Evolutionary conservation across 2,113 vertebrate species (phyloP).

Genomic region (Anolis carolinensis): DNA sequence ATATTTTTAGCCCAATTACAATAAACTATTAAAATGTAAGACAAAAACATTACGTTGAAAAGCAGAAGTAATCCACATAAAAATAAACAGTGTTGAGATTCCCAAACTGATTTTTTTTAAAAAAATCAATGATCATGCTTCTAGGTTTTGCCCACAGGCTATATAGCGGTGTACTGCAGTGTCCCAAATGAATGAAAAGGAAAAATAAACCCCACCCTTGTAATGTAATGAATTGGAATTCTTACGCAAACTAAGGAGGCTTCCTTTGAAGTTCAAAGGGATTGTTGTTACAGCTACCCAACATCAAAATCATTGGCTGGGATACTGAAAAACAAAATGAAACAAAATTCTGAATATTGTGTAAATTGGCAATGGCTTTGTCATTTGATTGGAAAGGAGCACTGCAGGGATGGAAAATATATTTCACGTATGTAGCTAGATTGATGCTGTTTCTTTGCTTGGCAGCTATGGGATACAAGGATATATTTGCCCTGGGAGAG

Average conservation of each 20-base stretch:
- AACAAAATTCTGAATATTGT: slow-evolving; percentile 31
- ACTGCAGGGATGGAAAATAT: slow-evolving; percentile 21
- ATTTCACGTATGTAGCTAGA: neutral
- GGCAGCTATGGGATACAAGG: neutral
- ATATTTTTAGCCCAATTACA: neutral
- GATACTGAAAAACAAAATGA: slow-evolving; percentile 13
- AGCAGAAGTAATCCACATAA: slow-evolving; percentile 47
- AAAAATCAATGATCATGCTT: slow-evolving; percentile 47
- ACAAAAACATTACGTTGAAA: slow-evolving; percentile 1
- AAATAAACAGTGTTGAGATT: slow-evolving; percentile 59
- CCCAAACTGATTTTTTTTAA: slow-evolving; percentile 58
- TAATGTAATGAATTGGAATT: slow-evolving; percentile 68
- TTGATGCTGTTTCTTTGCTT: slow-evolving; percentile 1
- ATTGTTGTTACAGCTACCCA: slow-evolving; percentile 55
- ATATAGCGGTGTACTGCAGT: slow-evolving; percentile 36
- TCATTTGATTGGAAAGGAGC: slow-evolving; percentile 33
- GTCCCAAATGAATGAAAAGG: slow-evolving; percentile 53
- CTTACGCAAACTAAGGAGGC: slow-evolving; percentile 59
- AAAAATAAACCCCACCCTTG: slow-evolving; percentile 58
- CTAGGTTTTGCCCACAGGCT: slow-evolving; percentile 50
- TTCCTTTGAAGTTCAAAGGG: slow-evolving; percentile 59
- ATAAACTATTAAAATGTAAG: neutral
- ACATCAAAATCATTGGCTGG: slow-evolving; percentile 43
- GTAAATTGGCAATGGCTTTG: slow-evolving; percentile 38
- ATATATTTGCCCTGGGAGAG: neutral